Base-by-base conservation (phyloP, 2,888 invertebrate genomes). In the Athalia circularis region DNA sequence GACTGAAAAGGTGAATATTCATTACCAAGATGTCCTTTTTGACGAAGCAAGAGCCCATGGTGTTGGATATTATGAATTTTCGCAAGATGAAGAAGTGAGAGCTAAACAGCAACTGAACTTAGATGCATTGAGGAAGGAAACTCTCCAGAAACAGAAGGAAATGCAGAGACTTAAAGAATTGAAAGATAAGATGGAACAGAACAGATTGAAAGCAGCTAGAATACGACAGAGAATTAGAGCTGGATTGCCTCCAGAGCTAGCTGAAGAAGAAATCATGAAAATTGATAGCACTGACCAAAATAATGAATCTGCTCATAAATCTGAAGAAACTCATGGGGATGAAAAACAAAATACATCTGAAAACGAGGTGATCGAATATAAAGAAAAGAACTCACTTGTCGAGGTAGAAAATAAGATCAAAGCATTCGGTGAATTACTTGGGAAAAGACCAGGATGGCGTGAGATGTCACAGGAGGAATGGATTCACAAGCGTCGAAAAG, bases 1-100 rank as follows among this genome's bases (percentile, higher is more conserved):
- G 75, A 88, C 93, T 0, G 92, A 94, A 4, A 95, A 97, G 90
- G 91, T 93, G 79, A 93, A 95, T 90, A 93, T 97, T 74, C 98
- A 98, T 91, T 99, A 99, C 88, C 96, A 98, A 90, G 97, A 98
- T 91, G 92, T 99, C 75, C 92, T 96, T 78, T 97, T 95, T 90
- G 96, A 97, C 90, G 98, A 99, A 94, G 96, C 98, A 0, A 93
- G 98, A 80, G 93, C 95, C 9, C 98, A 98, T 88, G 99, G 98
- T 86, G 97, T 97, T 15, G 97, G 96, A 5, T 99, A 97, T 91
- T 98, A 95, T 90, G 94, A 95, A 43, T 98, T 99, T 90, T 96
- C 98, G 11, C 95, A 95, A 65, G 96, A 98, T 85, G 97, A 97
- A 84, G 92, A 92, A 3, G 93, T 94, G 85, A 94, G 98, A 83